Conservation (phyloP, 2,888 invertebrate species). For the Creontiades dilutus region DNA sequence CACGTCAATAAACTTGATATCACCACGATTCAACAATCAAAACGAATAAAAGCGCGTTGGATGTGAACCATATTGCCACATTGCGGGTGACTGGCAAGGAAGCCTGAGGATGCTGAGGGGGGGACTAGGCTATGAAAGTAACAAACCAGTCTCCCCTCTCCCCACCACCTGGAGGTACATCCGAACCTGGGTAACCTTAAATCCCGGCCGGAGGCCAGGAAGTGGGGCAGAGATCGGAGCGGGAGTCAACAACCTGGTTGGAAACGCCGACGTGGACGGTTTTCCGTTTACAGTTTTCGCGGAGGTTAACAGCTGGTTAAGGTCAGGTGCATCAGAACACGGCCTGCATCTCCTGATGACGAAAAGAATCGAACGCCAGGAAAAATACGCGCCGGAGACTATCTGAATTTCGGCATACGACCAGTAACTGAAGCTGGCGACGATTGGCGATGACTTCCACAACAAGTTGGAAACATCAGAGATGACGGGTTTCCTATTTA, state of each 20-base stretch:
- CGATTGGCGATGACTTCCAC: too few species aligned
- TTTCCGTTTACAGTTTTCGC: slow-evolving; percentile 1
- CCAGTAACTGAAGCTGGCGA: too few species aligned
- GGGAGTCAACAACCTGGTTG: slow-evolving; percentile 38
- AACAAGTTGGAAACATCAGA: too few species aligned
- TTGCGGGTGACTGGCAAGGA: slow-evolving; percentile 1
- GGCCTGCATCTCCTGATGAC: too few species aligned
- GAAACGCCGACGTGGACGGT: slow-evolving; percentile 12
- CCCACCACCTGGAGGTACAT: slow-evolving; percentile 43
- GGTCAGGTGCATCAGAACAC: too few species aligned
- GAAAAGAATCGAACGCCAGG: too few species aligned
- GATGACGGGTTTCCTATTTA: too few species aligned
- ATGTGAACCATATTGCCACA: slow-evolving; percentile 55
- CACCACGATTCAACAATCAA: neutral
- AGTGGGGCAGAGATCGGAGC: slow-evolving; percentile 16
- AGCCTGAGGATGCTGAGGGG: neutral
- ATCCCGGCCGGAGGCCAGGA: neutral
- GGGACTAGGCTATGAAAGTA: slow-evolving; percentile 34
- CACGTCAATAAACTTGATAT: neutral
- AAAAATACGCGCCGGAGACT: too few species aligned
- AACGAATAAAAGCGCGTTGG: neutral
- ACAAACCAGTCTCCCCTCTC: slow-evolving; percentile 44
- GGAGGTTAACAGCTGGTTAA: too few species aligned
- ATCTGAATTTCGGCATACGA: too few species aligned
- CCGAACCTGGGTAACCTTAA: slow-evolving; percentile 20